These are phyloP conservation scores for Adineta ricciae DNA, from an alignment of 2,888 invertebrate species.

Conservation along the genomic window DNA sequence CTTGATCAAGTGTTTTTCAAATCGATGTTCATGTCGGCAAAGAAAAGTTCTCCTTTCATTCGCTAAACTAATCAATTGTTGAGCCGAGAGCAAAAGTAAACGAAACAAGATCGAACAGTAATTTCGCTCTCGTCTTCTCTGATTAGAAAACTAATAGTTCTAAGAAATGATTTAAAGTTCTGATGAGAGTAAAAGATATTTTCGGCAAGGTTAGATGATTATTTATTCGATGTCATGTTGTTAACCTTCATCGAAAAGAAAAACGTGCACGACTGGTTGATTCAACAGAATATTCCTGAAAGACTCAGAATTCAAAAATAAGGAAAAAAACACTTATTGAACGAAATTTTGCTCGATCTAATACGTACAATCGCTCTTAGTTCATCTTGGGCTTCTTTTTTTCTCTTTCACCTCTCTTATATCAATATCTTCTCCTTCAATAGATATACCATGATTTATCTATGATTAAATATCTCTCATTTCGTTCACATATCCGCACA, in stretches of 20 bases:
- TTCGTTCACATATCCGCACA: background rate
- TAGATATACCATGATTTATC: background rate
- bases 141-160: background rate
- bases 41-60: background rate
- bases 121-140: too few relatives aligned
- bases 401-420: background rate
- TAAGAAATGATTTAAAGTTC: background rate
- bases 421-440: background rate
- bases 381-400: background rate
- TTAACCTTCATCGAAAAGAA: background rate
- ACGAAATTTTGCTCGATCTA: too few relatives aligned
- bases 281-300: background rate
- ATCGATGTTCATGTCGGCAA: background rate
- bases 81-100: background rate
- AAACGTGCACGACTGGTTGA: background rate
- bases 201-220: background rate
- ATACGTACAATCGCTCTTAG: too few relatives aligned
- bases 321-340: too few relatives aligned
- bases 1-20: conserved; percentile 21
- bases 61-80: background rate
- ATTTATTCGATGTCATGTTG: background rate
- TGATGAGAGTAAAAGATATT: background rate
- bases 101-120: too few relatives aligned
- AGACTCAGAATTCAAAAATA: too few relatives aligned
- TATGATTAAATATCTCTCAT: conserved; percentile 1